phyloP scores from a whole-genome alignment of 2,888 invertebrate genomes.

The Epinotia bilunana region DNA sequence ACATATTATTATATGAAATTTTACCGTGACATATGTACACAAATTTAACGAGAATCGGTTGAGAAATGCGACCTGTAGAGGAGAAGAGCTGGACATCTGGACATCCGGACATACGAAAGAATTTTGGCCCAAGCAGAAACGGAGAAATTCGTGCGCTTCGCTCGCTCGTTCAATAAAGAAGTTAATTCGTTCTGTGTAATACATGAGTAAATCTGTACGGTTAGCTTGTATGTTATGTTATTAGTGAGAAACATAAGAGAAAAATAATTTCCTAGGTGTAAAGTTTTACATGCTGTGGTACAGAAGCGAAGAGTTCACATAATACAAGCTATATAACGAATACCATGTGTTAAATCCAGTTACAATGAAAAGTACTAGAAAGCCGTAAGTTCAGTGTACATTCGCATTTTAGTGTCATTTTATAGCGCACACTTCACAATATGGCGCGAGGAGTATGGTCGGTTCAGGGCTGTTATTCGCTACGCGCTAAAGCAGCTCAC shows the following conservation, averaged over 20 bases:
- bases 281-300: neutral
- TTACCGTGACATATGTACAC: no score
- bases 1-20: no score
- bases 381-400: slow-evolving; percentile 19
- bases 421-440: slow-evolving; percentile 24
- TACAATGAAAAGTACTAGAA: slow-evolving; percentile 32
- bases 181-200: no score
- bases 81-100: no score
- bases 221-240: neutral
- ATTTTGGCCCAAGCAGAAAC: no score
- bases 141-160: no score
- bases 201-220: neutral
- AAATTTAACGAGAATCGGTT: no score
- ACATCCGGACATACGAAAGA: no score
- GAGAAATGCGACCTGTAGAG: no score
- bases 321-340: slow-evolving; percentile 2
- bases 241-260: neutral
- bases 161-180: no score
- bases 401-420: slow-evolving; percentile 37
- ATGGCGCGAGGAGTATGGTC: slow-evolving; percentile 1
- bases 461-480: slow-evolving; percentile 1
- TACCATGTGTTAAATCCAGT: neutral
- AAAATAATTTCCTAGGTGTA: neutral
- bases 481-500: no score
- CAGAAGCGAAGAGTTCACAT: neutral